Evolutionary conservation across 2,888 invertebrate species (phyloP).

Genomic region (Gryllus longicercus): DNA sequence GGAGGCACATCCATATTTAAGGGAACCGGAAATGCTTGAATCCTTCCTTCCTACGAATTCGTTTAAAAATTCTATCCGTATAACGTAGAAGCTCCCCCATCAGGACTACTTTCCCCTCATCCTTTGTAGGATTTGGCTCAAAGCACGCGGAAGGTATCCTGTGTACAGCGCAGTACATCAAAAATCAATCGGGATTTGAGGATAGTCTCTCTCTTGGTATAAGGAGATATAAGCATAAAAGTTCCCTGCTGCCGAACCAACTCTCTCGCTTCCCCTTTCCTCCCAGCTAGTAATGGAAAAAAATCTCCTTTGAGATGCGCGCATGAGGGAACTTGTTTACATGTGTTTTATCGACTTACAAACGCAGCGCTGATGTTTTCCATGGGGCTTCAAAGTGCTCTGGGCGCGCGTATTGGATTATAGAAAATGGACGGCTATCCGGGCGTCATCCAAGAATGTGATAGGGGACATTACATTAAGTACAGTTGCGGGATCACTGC

Average conservation of each 20-base stretch:
- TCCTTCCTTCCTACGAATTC: too few relatives aligned
- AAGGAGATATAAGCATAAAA: slow-evolving; percentile 9
- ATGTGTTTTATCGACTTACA: slow-evolving; percentile 2
- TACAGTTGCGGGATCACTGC: background rate
- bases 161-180: background rate
- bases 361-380: background rate
- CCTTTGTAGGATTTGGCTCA: slow-evolving; percentile 17
- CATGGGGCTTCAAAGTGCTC: background rate
- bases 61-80: too few relatives aligned
- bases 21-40: too few relatives aligned
- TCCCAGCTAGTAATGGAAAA: background rate
- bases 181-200: slow-evolving; percentile 1
- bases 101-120: background rate
- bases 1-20: too few relatives aligned
- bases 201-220: background rate
- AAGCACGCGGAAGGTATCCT: background rate
- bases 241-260: background rate
- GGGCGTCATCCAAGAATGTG: background rate
- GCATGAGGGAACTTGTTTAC: background rate
- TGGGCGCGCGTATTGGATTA: background rate
- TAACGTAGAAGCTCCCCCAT: background rate
- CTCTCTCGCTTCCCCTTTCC: background rate
- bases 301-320: background rate
- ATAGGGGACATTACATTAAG: background rate
- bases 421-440: background rate